phyloP scores from a whole-genome alignment of 2,113 vertebrate genomes.

The Caretta caretta region DNA sequence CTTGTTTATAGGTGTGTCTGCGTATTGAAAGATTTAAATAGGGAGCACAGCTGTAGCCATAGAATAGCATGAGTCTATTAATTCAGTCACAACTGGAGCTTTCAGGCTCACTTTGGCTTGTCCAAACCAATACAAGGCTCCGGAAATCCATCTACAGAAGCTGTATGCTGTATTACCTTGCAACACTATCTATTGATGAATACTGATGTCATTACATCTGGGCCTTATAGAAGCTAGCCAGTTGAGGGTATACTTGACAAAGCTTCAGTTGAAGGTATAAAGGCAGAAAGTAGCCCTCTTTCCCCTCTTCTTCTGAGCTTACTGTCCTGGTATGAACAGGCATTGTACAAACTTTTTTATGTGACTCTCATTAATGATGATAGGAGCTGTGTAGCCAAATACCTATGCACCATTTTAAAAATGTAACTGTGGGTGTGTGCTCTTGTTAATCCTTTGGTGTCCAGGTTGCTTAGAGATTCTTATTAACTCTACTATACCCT shows the following conservation, averaged over 20 bases:
- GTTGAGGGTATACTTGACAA: neutral
- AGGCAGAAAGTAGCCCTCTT: neutral
- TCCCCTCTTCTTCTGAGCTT: neutral
- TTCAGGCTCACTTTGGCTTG: neutral
- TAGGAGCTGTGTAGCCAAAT: neutral
- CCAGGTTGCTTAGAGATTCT: accelerated
- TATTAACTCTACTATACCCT: accelerated
- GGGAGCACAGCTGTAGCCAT: neutral
- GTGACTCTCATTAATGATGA: neutral
- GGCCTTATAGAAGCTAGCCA: neutral
- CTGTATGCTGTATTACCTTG: neutral
- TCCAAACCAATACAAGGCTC: neutral
- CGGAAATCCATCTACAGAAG: neutral
- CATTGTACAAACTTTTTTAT: neutral
- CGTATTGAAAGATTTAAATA: neutral
- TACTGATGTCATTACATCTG: neutral
- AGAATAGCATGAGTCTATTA: neutral
- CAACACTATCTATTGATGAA: neutral
- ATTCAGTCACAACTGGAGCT: neutral
- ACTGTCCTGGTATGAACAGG: neutral
- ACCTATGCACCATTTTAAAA: neutral
- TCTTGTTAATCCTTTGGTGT: neutral
- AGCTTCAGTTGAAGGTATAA: neutral
- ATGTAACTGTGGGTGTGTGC: neutral
- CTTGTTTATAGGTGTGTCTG: neutral